Conservation (phyloP, 2,113 vertebrate genomes). For the Rallus limicola region DNA sequence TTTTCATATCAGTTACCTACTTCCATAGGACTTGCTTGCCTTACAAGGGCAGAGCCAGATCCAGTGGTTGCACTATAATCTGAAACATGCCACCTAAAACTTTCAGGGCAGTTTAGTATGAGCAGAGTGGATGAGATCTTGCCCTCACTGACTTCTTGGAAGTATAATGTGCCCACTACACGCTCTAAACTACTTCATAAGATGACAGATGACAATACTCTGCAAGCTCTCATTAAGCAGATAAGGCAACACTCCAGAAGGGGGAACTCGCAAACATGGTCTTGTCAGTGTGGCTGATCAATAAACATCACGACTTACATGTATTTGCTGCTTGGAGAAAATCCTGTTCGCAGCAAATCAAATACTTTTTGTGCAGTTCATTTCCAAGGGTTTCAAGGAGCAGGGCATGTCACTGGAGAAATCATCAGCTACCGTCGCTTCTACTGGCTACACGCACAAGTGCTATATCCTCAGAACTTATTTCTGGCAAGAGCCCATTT, state of each 20-base stretch:
- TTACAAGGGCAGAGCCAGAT: neutral
- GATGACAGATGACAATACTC: neutral
- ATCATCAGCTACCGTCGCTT: neutral
- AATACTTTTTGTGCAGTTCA: neutral
- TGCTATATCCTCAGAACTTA: neutral
- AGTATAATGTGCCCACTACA: neutral
- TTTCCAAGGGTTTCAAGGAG: neutral
- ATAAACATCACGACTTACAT: neutral
- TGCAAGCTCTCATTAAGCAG: neutral
- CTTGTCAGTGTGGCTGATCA: neutral
- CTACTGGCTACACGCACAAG: neutral
- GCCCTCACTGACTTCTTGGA: neutral
- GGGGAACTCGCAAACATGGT: neutral
- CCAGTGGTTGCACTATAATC: neutral
- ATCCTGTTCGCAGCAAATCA: neutral
- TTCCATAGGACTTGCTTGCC: neutral
- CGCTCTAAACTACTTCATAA: neutral
- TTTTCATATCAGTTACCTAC: neutral
- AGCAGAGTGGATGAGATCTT: neutral
- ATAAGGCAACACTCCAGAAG: neutral
- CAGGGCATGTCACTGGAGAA: neutral
- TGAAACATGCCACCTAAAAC: neutral
- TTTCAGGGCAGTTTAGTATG: neutral
- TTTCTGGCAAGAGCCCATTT: neutral
- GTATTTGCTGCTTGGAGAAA: neutral